These are phyloP conservation scores for Mirounga angustirostris DNA, from an alignment of 2,113 vertebrate genomes.

Conservation along the genomic window DNA sequence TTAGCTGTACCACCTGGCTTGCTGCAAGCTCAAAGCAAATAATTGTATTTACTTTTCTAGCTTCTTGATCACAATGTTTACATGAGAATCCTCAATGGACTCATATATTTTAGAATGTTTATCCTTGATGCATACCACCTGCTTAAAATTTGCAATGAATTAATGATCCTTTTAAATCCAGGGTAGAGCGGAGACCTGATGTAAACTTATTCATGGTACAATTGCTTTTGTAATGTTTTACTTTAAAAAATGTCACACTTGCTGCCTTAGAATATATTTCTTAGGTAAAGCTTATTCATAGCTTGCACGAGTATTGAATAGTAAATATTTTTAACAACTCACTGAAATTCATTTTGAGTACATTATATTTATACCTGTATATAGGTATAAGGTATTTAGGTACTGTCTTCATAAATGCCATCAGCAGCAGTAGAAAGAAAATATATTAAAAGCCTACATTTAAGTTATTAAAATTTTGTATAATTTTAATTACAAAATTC, in stretches of 20 bases:
- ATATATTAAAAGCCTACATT: not conserved
- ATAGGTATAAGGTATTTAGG: not conserved
- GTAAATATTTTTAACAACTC: conserved; percentile 31
- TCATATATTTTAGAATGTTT: conserved; percentile 40
- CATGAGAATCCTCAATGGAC: not conserved
- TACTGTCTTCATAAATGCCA: not conserved
- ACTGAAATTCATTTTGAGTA: conserved; percentile 15
- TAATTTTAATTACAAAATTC: not conserved
- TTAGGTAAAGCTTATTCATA: not conserved
- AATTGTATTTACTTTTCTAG: not conserved
- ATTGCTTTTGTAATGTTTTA: conserved; percentile 18
- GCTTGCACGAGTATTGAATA: not conserved
- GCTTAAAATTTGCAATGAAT: conserved; percentile 13
- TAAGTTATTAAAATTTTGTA: not conserved
- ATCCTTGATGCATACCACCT: not conserved
- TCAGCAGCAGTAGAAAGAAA: not conserved
- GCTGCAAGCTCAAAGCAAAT: not conserved
- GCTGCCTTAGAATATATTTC: not conserved
- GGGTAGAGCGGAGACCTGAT: not conserved
- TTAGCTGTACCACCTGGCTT: not conserved
- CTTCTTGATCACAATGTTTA: not conserved
- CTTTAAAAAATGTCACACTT: not conserved
- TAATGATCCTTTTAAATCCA: conserved; percentile 58
- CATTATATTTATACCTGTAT: not conserved
- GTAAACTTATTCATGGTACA: conserved; percentile 10